phyloP scores from a whole-genome alignment of 2,797 vertebrate species.

The Agapornis canus region DNA sequence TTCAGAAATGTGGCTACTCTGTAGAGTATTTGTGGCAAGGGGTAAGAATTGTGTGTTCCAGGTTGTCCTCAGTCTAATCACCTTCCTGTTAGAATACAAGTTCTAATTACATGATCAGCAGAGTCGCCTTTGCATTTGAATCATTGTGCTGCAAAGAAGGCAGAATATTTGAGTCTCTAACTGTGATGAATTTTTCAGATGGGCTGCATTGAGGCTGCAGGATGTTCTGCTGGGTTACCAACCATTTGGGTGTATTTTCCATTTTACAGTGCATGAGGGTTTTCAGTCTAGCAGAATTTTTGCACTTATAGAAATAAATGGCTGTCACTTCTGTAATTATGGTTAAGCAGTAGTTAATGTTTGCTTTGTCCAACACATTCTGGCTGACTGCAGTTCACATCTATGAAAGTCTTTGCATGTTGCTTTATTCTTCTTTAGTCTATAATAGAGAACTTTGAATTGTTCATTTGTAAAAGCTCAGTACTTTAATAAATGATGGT shows the following conservation, averaged over 20 bases:
- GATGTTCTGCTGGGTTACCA: neutral
- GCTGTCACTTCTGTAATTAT: neutral
- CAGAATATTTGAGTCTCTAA: neutral
- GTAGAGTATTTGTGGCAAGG: neutral
- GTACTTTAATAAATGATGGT: neutral
- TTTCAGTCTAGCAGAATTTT: neutral
- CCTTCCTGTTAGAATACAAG: neutral
- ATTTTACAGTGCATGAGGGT: neutral
- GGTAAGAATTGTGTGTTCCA: neutral
- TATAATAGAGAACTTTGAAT: neutral
- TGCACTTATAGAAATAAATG: neutral
- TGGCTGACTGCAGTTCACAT: neutral
- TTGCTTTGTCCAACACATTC: neutral
- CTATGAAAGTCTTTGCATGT: neutral
- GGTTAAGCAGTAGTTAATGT: neutral
- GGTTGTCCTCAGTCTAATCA: neutral
- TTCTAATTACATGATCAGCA: neutral
- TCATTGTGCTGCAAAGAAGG: neutral
- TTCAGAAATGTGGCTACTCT: neutral
- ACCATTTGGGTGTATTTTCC: neutral
- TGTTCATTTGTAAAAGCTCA: constrained; percentile 1
- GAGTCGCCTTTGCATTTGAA: neutral
- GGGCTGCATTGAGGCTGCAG: neutral
- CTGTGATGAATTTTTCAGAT: neutral
- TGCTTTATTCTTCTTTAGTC: neutral